Evolutionary conservation across 2,113 vertebrate species (phyloP).

Genomic region (Leucoraja erinaceus): DNA sequence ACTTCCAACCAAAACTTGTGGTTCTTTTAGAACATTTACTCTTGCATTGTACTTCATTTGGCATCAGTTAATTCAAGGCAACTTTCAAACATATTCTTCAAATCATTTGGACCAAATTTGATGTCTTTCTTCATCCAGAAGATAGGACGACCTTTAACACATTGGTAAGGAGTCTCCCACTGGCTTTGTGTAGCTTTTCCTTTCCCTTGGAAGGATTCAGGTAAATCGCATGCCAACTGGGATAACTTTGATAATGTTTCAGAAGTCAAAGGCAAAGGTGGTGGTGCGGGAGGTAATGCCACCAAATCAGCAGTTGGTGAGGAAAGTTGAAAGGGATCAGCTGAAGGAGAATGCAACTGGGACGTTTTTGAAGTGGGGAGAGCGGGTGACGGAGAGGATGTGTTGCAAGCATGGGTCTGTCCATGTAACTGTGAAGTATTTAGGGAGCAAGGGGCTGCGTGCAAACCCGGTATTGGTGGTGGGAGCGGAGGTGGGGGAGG

Average conservation of each 20-base stretch:
- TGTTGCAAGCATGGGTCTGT: background rate
- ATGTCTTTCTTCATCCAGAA: slow-evolving; percentile 96
- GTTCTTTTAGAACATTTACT: background rate
- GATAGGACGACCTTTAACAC: slow-evolving; percentile 71
- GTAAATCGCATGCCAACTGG: background rate
- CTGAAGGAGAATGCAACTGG: background rate
- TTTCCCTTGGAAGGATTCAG: background rate
- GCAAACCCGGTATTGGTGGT: background rate
- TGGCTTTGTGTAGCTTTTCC: slow-evolving; percentile 48
- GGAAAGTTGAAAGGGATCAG: background rate
- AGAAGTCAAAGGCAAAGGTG: slow-evolving; percentile 5
- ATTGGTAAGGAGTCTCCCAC: slow-evolving; percentile 66
- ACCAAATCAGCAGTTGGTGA: background rate
- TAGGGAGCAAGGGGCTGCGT: background rate
- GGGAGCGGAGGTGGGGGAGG: slow-evolving; percentile 17
- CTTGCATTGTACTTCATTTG: background rate
- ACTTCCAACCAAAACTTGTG: background rate
- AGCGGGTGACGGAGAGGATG: background rate
- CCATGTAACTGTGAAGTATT: background rate
- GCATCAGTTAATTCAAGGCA: background rate
- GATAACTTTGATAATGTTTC: background rate
- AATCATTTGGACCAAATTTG: slow-evolving; percentile 45
- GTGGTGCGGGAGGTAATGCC: background rate
- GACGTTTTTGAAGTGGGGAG: background rate
- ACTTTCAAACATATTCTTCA: background rate